A percentile compares a stretch with the other conserved stretches of the same genome.
These are phyloP conservation scores for Pogonus chalceus DNA, from an alignment of 1,140 invertebrate genomes.

Conservation along the genomic window DNA sequence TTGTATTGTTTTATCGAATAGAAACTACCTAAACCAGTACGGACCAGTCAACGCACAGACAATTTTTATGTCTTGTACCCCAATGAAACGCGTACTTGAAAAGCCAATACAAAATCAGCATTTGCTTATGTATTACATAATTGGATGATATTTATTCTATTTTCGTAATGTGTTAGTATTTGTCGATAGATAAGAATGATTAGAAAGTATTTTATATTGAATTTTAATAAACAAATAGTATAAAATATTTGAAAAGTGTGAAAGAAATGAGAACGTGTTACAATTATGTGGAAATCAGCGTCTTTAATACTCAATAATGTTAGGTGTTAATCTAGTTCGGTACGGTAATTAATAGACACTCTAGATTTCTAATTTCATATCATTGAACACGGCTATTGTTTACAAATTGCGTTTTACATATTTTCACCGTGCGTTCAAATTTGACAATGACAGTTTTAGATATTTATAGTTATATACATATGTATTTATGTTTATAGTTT, in stretches of 20 bases:
- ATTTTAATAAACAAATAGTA: not conserved
- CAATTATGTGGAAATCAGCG: not conserved
- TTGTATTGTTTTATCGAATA: too few species aligned
- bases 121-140: not conserved
- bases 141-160: not conserved
- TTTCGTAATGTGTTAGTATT: not conserved
- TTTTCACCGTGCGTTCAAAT: too few species aligned
- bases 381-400: too few species aligned
- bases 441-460: too few species aligned
- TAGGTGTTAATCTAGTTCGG: not conserved
- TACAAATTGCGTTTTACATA: too few species aligned
- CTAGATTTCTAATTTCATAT: not conserved
- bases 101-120: too few species aligned
- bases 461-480: too few species aligned
- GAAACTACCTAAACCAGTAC: too few species aligned
- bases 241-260: not conserved
- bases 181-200: not conserved
- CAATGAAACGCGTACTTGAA: too few species aligned
- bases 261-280: not conserved
- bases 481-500: too few species aligned
- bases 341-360: not conserved
- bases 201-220: not conserved
- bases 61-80: too few species aligned
- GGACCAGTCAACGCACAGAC: too few species aligned
- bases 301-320: not conserved